Percentiles rank a stretch among this genome's conserved stretches.
Conservation (phyloP, 2,113 vertebrate species). For the Halichoerus grypus region DNA sequence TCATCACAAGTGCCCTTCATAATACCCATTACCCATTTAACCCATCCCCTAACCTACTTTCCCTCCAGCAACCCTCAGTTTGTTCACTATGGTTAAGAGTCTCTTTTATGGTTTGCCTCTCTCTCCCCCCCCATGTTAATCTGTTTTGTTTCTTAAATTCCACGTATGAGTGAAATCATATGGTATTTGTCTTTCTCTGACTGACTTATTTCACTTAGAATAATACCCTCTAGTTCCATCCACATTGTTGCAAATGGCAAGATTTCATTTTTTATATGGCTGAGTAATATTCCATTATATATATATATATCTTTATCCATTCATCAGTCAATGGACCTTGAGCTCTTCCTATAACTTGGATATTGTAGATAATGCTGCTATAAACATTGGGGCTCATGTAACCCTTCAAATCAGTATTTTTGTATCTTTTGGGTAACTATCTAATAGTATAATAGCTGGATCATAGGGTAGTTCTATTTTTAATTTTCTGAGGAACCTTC, state of each 20-base stretch:
- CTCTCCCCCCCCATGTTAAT: background rate
- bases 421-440: background rate
- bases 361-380: background rate
- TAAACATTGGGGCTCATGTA: background rate
- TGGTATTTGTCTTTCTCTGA: background rate
- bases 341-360: background rate
- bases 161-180: background rate
- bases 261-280: background rate
- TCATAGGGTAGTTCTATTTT: background rate
- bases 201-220: background rate
- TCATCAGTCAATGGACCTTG: too few species aligned
- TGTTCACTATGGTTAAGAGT: background rate
- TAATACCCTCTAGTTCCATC: background rate
- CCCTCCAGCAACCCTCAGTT: background rate
- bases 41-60: background rate
- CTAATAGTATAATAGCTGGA: background rate
- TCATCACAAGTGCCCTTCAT: background rate
- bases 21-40: background rate
- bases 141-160: background rate
- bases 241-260: background rate
- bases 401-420: background rate
- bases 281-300: background rate
- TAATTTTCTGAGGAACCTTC: background rate
- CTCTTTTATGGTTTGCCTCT: background rate
- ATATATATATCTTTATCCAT: background rate